These are phyloP conservation scores for Axinella damicornis DNA, from an alignment of 37 sponge, comb jelly and placozoan species.

Conservation along the genomic window DNA sequence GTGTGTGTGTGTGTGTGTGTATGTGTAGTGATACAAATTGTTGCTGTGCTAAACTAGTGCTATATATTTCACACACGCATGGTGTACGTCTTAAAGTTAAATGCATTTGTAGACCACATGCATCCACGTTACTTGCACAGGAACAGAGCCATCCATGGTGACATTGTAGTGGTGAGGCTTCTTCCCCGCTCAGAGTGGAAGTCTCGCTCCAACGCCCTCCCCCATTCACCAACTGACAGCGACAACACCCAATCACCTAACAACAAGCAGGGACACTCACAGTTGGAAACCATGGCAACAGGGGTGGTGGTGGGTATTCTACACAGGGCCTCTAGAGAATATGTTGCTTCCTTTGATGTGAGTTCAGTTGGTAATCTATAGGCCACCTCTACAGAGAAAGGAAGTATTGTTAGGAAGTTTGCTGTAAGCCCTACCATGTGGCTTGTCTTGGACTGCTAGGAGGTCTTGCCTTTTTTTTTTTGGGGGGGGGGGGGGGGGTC, in stretches of 20 bases:
- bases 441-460: not conserved
- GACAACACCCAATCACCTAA: not conserved
- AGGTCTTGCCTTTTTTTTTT: too few relatives aligned
- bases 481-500: too few relatives aligned
- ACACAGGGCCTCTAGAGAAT: conserved; percentile 28
- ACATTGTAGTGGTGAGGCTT: conserved; percentile 66
- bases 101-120: too few relatives aligned
- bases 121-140: not conserved
- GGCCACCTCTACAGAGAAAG: too few relatives aligned
- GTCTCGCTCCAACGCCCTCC: conserved; percentile 3
- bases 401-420: too few relatives aligned
- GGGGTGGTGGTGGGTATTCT: conserved; percentile 76
- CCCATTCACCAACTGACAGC: not conserved
- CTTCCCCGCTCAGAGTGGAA: conserved; percentile 51
- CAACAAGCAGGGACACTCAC: not conserved
- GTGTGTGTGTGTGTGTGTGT: conserved; percentile 12
- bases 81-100: too few relatives aligned
- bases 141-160: conserved; percentile 82
- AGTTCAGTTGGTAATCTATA: too few relatives aligned
- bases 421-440: not conserved
- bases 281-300: conserved; percentile 35
- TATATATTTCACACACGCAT: too few relatives aligned
- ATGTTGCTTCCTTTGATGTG: conserved; percentile 77
- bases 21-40: too few relatives aligned
- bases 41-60: too few relatives aligned